A percentile compares a stretch with the other conserved stretches of the same genome.
Evolutionary conservation across 2,888 invertebrate genomes (phyloP).

Genomic region (Dinocampus coccinellae): DNA sequence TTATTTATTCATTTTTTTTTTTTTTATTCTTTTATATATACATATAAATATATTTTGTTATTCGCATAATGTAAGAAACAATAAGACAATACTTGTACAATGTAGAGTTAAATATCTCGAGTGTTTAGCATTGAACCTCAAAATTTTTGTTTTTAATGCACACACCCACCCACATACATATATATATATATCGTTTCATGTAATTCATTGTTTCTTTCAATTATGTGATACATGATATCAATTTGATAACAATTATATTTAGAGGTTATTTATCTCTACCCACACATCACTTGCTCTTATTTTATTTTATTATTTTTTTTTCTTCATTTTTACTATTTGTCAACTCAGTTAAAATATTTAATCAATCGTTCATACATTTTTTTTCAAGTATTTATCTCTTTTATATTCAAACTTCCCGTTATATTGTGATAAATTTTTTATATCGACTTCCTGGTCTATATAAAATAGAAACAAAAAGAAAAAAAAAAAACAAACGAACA

Average conservation of each 20-base stretch:
- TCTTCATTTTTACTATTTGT: too few relatives aligned
- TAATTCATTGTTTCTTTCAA: background rate
- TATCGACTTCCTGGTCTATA: slow-evolving; percentile 57
- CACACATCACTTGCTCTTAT: slow-evolving; percentile 22
- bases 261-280: slow-evolving; percentile 9
- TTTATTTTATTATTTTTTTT: too few relatives aligned
- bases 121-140: background rate
- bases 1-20: background rate
- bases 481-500: too few relatives aligned
- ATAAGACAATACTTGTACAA: background rate
- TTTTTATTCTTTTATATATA: too few relatives aligned
- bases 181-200: background rate
- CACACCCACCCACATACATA: too few relatives aligned
- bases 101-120: background rate
- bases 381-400: slow-evolving; percentile 8
- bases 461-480: background rate
- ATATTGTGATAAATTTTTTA: slow-evolving; percentile 63
- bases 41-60: too few relatives aligned
- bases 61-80: background rate
- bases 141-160: background rate
- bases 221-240: slow-evolving; percentile 6
- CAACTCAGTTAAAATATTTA: slow-evolving; percentile 15
- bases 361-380: slow-evolving; percentile 16
- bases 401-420: slow-evolving; percentile 57
- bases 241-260: slow-evolving; percentile 25